Evolutionary conservation across 2,113 vertebrate species (phyloP), one percentile per base, ranked within the genome.

Genomic region (Tupaia chinensis): DNA sequence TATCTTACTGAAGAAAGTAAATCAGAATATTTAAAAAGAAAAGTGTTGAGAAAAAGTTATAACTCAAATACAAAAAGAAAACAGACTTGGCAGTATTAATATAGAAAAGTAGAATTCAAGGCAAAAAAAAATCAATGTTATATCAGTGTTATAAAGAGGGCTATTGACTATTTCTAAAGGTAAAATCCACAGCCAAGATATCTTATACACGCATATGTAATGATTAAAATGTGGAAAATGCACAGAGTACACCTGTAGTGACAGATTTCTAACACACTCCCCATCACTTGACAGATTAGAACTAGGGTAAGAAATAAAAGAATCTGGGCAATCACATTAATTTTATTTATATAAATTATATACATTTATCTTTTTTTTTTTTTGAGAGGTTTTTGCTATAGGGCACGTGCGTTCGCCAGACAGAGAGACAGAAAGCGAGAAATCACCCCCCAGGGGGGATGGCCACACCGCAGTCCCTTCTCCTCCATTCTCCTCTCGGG

Each of bases 71-170:
- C 0, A 29, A 76, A 68, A 77, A 76, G 69, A 74, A 76, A 70
- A 32, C 44, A 27, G 3, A 19, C 13, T 25, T 91, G 32, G 32
- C 29, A 76, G 56, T 93, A 44, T 87, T 91, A 83, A 72, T 69
- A 83, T 20, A 27, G 34, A 87, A 81, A 83, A 78, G 56, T 83
- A 91, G 77, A 87, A 81, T 91, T 96, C 16, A 70, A 87, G 34
- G 20, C 56, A 25, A 77, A 87, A 44, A 44, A 80, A 61, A 32
- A 23, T 77, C 32, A 34, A 0, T 80, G 14, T 84, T 29, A 77
- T 68, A 56, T 77, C 32, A 34, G 0, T 80, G 14, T 84, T 29
- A 77, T 68, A 56, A 74, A 91, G 63, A 87, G 69, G 16, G 29
- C n/a, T 44, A 1, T 76, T 77, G 2, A 76, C 32, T 53, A 29